Evolutionary conservation across 2,797 vertebrate genomes (phyloP), one percentile per base, ranked within the genome.

Genomic region (Scolopax bukidnonensis): DNA sequence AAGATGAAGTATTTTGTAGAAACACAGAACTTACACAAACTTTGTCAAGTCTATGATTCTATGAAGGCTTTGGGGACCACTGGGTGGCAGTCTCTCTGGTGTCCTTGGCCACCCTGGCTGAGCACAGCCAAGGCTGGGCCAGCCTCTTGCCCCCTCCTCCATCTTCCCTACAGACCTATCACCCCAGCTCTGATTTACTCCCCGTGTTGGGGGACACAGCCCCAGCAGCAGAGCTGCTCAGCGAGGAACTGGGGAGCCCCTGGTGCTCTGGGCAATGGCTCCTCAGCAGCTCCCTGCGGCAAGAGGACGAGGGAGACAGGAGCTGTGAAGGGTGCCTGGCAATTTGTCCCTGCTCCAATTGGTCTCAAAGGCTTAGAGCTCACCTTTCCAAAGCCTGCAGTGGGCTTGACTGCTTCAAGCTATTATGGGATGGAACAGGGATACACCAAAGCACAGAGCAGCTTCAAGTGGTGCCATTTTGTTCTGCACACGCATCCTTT

Each of bases 241-340:
- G 27, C 9, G 54, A 73, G 87, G 6, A 18, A 13, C 25, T 20
- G 45, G 40, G 45, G 16, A 88, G 21, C 16, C 32, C 28, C 33
- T n/a, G 20, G 54, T n/a, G 74, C 47, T 87, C 53, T 3, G 4
- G 69, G 63, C 43, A 77, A 36, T 6, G 43, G 36, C 43, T 93
- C 43, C n/a, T 60, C 53, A 74, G 68, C 41, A 63, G 10, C 30
- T 84, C 73, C 28, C 84, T 75, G 70, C 18, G 59, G 47, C 2
- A 0, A 48, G 28, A 85, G 32, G 65, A 88, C 18, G 51, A 53
- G n/a, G 0, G 1, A 80, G 11, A 53, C 11, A 5, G 33, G 30
- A 64, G 40, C 32, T 48, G 61, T 25, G 47, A 82, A 61, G 38
- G 1, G 4, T 50, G 33, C 28, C 78, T 0, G 0, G 53, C 54